Evolutionary conservation across 2,888 invertebrate genomes (phyloP).

Genomic region (Ennomos quercinarius): DNA sequence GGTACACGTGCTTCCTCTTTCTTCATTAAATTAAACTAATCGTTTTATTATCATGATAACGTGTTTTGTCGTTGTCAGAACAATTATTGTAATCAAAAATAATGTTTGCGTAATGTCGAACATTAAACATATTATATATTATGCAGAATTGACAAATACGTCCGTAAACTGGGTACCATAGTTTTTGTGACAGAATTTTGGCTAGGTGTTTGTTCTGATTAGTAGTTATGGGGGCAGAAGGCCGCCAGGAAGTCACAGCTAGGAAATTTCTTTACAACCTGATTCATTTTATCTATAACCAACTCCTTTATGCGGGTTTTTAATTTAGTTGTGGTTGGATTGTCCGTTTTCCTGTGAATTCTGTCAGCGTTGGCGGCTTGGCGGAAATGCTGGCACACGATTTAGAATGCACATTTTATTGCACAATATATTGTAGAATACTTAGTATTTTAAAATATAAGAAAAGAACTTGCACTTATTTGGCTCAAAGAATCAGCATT

Average conservation of each 20-base stretch:
- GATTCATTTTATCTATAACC: constrained; percentile 43
- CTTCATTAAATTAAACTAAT: no score
- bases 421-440: no score
- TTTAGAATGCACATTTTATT: neutral
- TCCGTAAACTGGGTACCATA: neutral
- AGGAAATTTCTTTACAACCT: constrained; percentile 51
- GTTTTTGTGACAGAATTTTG: constrained; percentile 36
- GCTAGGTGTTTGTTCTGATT: constrained; percentile 43
- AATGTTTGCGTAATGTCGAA: no score
- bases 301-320: constrained; percentile 40
- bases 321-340: constrained; percentile 40
- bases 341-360: constrained; percentile 35
- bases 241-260: constrained; percentile 48
- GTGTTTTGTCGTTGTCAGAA: no score
- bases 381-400: constrained; percentile 27
- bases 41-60: no score
- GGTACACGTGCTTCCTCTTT: no score
- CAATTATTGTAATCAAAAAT: no score
- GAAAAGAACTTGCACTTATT: no score
- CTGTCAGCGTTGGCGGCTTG: constrained; percentile 19
- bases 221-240: constrained; percentile 47
- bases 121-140: no score
- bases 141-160: no score
- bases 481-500: no score
- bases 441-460: no score